These are phyloP conservation scores for Ophion costatus DNA, from an alignment of 2,888 invertebrate species.

Conservation along the genomic window DNA sequence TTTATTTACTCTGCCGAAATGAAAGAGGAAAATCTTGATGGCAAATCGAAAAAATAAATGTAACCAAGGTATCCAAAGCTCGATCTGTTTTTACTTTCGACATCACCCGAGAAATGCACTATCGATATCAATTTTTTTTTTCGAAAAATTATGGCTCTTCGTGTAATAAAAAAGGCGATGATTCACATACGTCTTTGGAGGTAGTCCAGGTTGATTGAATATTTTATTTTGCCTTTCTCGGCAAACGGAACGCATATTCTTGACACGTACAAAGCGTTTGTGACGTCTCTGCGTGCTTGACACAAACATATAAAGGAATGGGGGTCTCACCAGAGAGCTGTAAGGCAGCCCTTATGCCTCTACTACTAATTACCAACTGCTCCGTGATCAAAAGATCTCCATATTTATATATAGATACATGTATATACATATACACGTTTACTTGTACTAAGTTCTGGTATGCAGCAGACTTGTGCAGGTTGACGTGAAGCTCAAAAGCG, in stretches of 20 bases:
- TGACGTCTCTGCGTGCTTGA: slow-evolving; percentile 18
- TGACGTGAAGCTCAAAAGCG: background rate
- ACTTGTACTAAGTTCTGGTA: slow-evolving; percentile 14
- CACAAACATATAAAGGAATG: slow-evolving; percentile 16
- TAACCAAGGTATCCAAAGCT: too few species aligned
- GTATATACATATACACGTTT: background rate
- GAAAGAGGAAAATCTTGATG: too few species aligned
- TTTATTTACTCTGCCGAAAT: too few species aligned
- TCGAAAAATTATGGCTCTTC: too few species aligned
- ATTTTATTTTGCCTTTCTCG: background rate
- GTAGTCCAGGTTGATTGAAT: too few species aligned
- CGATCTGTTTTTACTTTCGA: too few species aligned
- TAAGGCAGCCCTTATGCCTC: slow-evolving; percentile 36
- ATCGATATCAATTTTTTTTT: too few species aligned
- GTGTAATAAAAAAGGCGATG: too few species aligned
- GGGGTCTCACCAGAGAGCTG: slow-evolving; percentile 3
- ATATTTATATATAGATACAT: background rate
- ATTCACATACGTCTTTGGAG: too few species aligned
- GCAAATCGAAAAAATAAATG: too few species aligned
- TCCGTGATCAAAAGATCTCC: slow-evolving; percentile 44
- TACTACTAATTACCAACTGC: slow-evolving; percentile 49
- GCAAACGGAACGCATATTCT: too few species aligned
- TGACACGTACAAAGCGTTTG: background rate
- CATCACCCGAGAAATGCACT: too few species aligned
- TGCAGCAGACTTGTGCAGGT: slow-evolving; percentile 14